Evolutionary conservation across 2,797 vertebrate genomes (phyloP).

Genomic region (Rhinogobio ventralis): DNA sequence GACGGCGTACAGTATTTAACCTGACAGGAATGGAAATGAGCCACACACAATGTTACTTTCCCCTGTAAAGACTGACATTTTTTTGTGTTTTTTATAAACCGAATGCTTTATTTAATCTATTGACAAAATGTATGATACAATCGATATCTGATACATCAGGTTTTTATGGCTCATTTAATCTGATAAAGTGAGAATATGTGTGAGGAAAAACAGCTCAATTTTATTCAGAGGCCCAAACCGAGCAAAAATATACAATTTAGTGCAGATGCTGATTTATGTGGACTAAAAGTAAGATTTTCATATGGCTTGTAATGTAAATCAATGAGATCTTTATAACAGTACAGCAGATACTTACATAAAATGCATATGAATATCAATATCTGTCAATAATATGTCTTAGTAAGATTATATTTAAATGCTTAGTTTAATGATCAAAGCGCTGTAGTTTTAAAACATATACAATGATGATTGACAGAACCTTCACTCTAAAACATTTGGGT

Average conservation of each 20-base stretch:
- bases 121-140: background rate
- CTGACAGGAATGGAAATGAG: background rate
- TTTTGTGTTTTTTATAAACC: background rate
- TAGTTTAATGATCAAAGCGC: too few relatives aligned
- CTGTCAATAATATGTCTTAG: too few relatives aligned
- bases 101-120: background rate
- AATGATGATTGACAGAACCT: too few relatives aligned
- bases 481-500: too few relatives aligned
- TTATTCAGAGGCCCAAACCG: too few relatives aligned
- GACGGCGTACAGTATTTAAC: background rate
- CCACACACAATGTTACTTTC: background rate
- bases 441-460: too few relatives aligned
- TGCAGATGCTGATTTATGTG: too few relatives aligned
- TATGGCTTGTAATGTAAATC: background rate
- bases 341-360: too few relatives aligned
- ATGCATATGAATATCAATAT: background rate
- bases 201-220: background rate
- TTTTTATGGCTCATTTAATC: background rate
- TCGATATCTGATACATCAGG: background rate
- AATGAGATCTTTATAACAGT: background rate
- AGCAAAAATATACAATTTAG: too few relatives aligned
- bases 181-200: background rate
- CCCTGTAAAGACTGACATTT: too few relatives aligned
- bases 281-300: background rate
- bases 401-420: too few relatives aligned